Evolutionary conservation across 2,113 vertebrate genomes (phyloP), one percentile per base, ranked within the genome.

Genomic region (Podarcis raffonei): DNA sequence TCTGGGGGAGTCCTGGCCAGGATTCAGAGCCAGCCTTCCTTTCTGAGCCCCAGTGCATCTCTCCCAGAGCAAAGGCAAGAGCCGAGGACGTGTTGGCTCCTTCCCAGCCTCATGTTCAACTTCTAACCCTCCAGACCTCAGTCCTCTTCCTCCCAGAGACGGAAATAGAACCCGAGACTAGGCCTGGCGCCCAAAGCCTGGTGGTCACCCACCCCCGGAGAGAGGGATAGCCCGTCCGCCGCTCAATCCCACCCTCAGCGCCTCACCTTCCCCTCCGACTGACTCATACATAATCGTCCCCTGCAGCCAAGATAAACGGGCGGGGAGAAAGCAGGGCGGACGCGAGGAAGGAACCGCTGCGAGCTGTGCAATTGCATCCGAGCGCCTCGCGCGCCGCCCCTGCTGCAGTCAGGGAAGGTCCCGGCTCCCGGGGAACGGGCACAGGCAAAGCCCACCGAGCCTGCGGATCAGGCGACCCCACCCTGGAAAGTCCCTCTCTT

Each of bases 401-500:
- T 1, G 27, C 53, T 30, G 27, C 30, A 22, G 8, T 20, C 80
- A 1, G 86, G 86, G 48, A 81, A 39, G 81, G 59, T 20, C 87
- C 87, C 72, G 37, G 71, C 71, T 83, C 23, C 72, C 2, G 72
- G 72, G 81, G 76, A 39, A 37, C 39, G 68, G n/a, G 87, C 53
- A 18, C 35, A 30, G 53, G 78, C 86, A 23, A 57, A 72, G 86
- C 86, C 86, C 86, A 37, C 86, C 86, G n/a, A 18, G 65, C 32
- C 1, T 5, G 65, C 22, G n/a, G 77, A 30, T 37, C 65, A 81
- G 68, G 0, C 48, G 78, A 59, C 39, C 32, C 76, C 83, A 68
- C 76, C 76, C 66, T 69, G 88, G 88, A 79, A 89, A 84, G 82
- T 84, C 88, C 87, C 88, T 32, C 62, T 32, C 32, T 32, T 62